Percentiles rank a stretch among this genome's conserved stretches.
Conservation (phyloP, 2,113 vertebrate genomes). For the Tetrao urogallus region DNA sequence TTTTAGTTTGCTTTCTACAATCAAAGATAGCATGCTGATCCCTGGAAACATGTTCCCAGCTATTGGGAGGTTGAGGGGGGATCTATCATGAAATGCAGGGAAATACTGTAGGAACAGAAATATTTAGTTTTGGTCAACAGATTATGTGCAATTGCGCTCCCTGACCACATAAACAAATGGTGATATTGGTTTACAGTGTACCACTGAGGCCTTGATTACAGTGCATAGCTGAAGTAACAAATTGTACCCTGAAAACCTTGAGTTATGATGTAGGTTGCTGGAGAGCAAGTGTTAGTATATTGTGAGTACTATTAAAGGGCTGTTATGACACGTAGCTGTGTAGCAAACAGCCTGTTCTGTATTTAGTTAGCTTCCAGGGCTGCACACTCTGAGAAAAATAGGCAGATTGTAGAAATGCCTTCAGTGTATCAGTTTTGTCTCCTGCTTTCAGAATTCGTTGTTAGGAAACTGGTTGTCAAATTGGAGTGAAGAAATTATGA, state of each 20-base stretch:
- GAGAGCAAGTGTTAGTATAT: neutral
- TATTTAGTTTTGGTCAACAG: neutral
- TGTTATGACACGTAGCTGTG: neutral
- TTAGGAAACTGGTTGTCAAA: accelerated
- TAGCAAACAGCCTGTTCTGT: neutral
- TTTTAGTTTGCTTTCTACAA: neutral
- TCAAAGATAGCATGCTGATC: neutral
- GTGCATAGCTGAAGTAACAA: neutral
- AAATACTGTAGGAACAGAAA: neutral
- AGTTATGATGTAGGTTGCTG: neutral
- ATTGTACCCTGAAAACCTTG: neutral
- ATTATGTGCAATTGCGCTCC: neutral
- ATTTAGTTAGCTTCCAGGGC: neutral
- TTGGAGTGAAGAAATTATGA: neutral
- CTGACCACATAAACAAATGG: accelerated
- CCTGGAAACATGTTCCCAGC: neutral
- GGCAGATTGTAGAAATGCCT: neutral
- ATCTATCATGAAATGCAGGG: neutral
- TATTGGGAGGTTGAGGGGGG: neutral
- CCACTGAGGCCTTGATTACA: accelerated
- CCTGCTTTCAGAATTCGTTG: neutral
- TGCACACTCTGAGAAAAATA: accelerated
- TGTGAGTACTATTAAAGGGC: neutral
- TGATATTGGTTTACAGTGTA: accelerated
- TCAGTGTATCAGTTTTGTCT: accelerated